Percentiles rank a stretch among this genome's conserved stretches.
phyloP scores from a whole-genome alignment of 2,113 vertebrate genomes.

The Origma solitaria region DNA sequence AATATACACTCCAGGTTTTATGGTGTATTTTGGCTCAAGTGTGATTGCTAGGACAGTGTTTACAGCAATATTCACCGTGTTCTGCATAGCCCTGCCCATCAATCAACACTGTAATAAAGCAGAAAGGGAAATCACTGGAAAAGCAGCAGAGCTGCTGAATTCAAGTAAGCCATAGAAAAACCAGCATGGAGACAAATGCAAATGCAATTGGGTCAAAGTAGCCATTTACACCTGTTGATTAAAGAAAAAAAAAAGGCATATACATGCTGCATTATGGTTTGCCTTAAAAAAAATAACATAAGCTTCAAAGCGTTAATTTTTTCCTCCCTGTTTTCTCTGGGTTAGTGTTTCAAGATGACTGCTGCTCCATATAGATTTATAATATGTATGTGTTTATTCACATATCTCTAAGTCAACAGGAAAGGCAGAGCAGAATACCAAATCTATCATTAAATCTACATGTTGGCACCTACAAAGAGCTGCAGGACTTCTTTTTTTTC shows the following conservation, averaged over 20 bases:
- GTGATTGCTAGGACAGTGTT: slow-evolving; percentile 25
- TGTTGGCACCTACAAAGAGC: not conserved
- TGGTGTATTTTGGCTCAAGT: slow-evolving; percentile 25
- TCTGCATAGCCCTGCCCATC: slow-evolving; percentile 47
- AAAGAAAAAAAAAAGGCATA: not conserved
- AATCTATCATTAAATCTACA: slow-evolving; percentile 30
- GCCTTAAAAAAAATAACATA: not conserved
- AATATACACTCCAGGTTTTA: slow-evolving; percentile 7
- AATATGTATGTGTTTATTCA: not conserved
- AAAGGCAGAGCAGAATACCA: slow-evolving; percentile 20
- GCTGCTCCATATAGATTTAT: not conserved
- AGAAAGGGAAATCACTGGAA: not conserved
- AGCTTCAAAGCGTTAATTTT: not conserved
- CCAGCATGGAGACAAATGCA: not conserved
- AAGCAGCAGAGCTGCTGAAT: slow-evolving; percentile 30
- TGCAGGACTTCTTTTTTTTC: not conserved
- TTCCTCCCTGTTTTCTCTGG: not conserved
- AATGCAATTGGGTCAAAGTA: slow-evolving; percentile 10
- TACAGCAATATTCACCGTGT: slow-evolving; percentile 27
- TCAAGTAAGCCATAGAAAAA: slow-evolving; percentile 18
- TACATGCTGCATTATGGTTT: not conserved
- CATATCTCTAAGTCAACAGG: not conserved
- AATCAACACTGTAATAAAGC: slow-evolving; percentile 40
- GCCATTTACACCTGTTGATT: not conserved
- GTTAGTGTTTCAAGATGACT: not conserved